Percentiles rank a stretch among this genome's conserved stretches.
phyloP scores from a whole-genome alignment of 2,888 invertebrate species.

The Allolobophora icterica region DNA sequence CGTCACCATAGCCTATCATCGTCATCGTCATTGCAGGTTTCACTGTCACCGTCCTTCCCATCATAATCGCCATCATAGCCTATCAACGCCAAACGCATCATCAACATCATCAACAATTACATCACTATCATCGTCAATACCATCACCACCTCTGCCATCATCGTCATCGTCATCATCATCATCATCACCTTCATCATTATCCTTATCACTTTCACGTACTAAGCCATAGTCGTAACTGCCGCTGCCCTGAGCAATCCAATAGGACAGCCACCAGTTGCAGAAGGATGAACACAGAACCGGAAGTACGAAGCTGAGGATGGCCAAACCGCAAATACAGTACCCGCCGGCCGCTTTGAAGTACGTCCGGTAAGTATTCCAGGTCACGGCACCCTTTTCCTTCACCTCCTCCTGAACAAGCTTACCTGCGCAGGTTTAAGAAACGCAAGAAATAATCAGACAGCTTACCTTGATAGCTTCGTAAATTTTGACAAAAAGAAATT shows the following conservation, averaged over 20 bases:
- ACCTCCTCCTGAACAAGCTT: slow-evolving; percentile 64
- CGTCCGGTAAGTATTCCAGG: slow-evolving; percentile 64
- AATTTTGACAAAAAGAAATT: neutral
- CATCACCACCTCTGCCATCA: no score
- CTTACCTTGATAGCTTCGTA: neutral
- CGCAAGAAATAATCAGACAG: neutral
- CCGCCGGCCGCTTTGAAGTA: slow-evolving; percentile 68
- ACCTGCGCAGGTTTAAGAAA: slow-evolving; percentile 34
- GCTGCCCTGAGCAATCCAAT: slow-evolving; percentile 69
- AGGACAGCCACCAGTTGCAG: slow-evolving; percentile 71
- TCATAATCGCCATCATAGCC: no score
- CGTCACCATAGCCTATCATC: neutral
- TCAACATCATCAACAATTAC: no score
- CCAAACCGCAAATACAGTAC: slow-evolving; percentile 46
- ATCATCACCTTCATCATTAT: neutral
- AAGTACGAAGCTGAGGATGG: slow-evolving; percentile 65
- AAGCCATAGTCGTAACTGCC: slow-evolving; percentile 51
- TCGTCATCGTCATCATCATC: neutral
- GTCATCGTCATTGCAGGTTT: no score
- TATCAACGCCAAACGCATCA: no score
- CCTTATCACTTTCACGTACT: neutral
- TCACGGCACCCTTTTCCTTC: slow-evolving; percentile 64
- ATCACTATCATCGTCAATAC: no score
- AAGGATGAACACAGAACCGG: slow-evolving; percentile 70
- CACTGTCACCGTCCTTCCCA: no score